Evolutionary conservation across 2,888 invertebrate genomes (phyloP), one percentile per base, ranked within the genome.

Genomic region (Hypolimnas misippus): DNA sequence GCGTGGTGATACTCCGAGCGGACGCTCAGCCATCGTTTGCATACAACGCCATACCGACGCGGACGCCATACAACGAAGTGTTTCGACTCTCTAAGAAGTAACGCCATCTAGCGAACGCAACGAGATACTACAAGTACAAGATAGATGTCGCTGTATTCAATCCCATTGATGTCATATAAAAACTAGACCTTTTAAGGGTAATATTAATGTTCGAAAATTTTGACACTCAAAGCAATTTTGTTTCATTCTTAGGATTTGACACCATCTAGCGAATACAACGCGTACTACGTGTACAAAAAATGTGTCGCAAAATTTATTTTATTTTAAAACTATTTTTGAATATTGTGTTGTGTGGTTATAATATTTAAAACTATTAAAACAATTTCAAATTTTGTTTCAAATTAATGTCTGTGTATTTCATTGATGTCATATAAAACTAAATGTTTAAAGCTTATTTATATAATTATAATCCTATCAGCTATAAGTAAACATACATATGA

Each of bases 1-100:
- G 95, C 81, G 97, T 97, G 69, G 97, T 97, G 55, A 97, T 97
- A 77, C 92, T 97, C 56, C 93, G 96, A 75, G 96, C 96, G 10
- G 96, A 97, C 82, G 95, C 96, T 19, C 96, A 96, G 79, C 93
- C 94, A 0, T 75, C 89, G 0, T 91, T 80, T 70, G 82, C 84
- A 0, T 92, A 82, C 81, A 91, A 92, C 73, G 81, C 88, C 38
- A 90, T 91, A 65, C 84, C 92, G 0, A 86, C 91, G 56, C 75
- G 91, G 70, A 89, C 92, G 57, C 88, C 92, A 4, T 92, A 92
- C 76, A 91, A 92, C 74, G 92, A 92, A 68, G 90, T 92, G 1
- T 92, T 92, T 71, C 82, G 91, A 76, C 81, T 90, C 57, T 78
- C 71, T 31, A 89, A 83, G 72, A 89, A 89, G 71, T 85, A 57